Percentiles rank a stretch among this genome's conserved stretches.
Evolutionary conservation across 2,888 invertebrate genomes (phyloP).

Genomic region (Asteroscopus sphinx): DNA sequence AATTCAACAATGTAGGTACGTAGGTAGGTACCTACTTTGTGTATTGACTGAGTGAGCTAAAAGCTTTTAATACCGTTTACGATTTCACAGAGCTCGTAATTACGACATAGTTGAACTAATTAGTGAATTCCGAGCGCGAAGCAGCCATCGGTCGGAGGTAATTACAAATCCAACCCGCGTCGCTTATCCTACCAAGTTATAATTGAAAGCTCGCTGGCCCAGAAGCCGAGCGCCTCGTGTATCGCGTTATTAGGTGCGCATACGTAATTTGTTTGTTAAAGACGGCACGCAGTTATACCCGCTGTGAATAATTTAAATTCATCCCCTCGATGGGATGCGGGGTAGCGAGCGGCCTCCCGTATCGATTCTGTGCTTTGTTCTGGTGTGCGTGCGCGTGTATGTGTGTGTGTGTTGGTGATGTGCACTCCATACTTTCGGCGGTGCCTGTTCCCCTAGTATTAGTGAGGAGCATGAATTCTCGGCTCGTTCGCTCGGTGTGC

Average conservation of each 20-base stretch:
- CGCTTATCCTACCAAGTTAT: slow-evolving; percentile 84
- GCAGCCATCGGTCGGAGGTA: slow-evolving; percentile 71
- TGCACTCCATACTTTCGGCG: slow-evolving; percentile 74
- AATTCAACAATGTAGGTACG: slow-evolving; percentile 43
- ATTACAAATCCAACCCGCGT: slow-evolving; percentile 80
- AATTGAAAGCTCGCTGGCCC: slow-evolving; percentile 86
- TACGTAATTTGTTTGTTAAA: slow-evolving; percentile 90
- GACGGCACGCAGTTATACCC: slow-evolving; percentile 88
- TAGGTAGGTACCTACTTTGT: too few species aligned
- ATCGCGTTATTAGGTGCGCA: slow-evolving; percentile 88
- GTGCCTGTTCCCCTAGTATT: slow-evolving; percentile 77
- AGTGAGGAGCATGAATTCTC: slow-evolving; percentile 79
- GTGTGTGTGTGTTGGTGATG: slow-evolving; percentile 61
- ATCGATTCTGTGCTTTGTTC: slow-evolving; percentile 78
- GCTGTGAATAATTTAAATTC: slow-evolving; percentile 90
- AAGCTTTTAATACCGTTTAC: slow-evolving; percentile 72
- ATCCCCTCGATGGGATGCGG: slow-evolving; percentile 81
- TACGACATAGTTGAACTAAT: slow-evolving; percentile 78
- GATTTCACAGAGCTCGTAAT: slow-evolving; percentile 74
- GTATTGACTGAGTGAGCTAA: slow-evolving; percentile 60
- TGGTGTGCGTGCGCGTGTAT: slow-evolving; percentile 55
- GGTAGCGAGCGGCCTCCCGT: slow-evolving; percentile 76
- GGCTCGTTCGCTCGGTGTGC: slow-evolving; percentile 79
- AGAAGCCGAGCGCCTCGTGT: slow-evolving; percentile 79
- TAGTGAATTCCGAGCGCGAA: slow-evolving; percentile 62